These are phyloP conservation scores for Zaprionus bogoriensis DNA, from an alignment of 2,888 invertebrate genomes.

Conservation along the genomic window DNA sequence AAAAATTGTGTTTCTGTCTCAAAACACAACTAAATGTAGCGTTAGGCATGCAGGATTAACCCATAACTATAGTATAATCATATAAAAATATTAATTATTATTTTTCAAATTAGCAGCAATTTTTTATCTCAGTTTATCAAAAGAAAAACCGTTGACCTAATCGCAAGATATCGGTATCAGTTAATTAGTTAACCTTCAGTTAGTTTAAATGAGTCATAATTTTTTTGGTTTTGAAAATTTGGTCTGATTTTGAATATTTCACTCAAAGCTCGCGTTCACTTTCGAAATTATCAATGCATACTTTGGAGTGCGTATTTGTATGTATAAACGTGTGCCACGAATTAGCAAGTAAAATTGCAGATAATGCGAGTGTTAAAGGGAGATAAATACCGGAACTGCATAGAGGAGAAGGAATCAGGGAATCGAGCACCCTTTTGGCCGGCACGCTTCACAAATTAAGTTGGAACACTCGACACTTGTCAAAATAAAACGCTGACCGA, in stretches of 20 bases:
- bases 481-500: conserved; percentile 76
- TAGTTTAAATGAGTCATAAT: no score
- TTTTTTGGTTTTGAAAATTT: no score
- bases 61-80: no score
- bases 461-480: conserved; percentile 81
- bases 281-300: neutral
- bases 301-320: conserved; percentile 28
- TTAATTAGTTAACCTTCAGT: no score
- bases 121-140: no score
- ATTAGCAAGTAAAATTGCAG: conserved; percentile 64
- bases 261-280: neutral
- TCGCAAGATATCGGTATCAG: no score
- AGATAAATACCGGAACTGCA: neutral
- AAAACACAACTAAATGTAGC: no score
- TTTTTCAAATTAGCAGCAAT: no score
- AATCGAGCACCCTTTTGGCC: conserved; percentile 12
- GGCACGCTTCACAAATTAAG: conserved; percentile 76
- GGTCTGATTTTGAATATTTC: neutral
- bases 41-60: no score
- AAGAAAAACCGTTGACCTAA: no score
- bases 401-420: neutral
- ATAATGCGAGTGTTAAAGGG: conserved; percentile 23
- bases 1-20: no score
- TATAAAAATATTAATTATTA: no score
- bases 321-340: conserved; percentile 51